Evolutionary conservation across 2,797 vertebrate species (phyloP).

Genomic region (Eupleurogrammus muticus): DNA sequence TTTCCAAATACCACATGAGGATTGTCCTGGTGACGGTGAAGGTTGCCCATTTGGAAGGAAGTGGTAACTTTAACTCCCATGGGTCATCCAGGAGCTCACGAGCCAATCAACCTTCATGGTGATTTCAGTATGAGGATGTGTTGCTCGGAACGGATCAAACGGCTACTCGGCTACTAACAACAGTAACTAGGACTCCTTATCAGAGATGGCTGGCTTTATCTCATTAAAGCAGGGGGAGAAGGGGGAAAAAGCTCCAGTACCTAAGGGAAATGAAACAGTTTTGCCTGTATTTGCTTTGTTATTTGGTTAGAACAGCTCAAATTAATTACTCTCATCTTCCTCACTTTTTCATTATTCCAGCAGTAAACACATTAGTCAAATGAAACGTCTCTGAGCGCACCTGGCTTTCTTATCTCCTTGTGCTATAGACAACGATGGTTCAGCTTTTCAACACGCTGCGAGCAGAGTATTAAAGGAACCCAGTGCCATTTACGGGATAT

Average conservation of each 20-base stretch:
- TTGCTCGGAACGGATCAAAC: slow-evolving; percentile 69
- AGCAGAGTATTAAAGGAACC: slow-evolving; percentile 63
- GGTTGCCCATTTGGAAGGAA: no score
- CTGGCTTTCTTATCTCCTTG: slow-evolving; percentile 71
- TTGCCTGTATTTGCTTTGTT: slow-evolving; percentile 83
- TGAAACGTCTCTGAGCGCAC: slow-evolving; percentile 74
- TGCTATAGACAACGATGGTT: slow-evolving; percentile 36
- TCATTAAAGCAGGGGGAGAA: slow-evolving; percentile 72
- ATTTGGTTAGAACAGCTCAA: slow-evolving; percentile 77
- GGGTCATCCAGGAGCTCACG: no score
- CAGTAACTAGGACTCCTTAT: slow-evolving; percentile 72
- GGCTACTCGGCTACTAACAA: slow-evolving; percentile 57
- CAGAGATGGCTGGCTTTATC: slow-evolving; percentile 74
- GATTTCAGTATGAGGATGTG: no score
- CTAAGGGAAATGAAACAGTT: slow-evolving; percentile 81
- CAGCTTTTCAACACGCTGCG: slow-evolving; percentile 41
- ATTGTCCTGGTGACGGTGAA: no score
- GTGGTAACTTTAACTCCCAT: no score
- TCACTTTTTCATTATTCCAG: slow-evolving; percentile 72
- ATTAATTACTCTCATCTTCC: slow-evolving; percentile 80
- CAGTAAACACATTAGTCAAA: slow-evolving; percentile 82
- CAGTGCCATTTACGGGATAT: slow-evolving; percentile 55
- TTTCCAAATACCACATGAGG: no score
- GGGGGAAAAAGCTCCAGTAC: slow-evolving; percentile 43
- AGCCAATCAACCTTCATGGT: no score